A percentile compares a stretch with the other conserved stretches of the same genome.
phyloP scores from a whole-genome alignment of 1,140 invertebrate species.

The Ericerus pela region DNA sequence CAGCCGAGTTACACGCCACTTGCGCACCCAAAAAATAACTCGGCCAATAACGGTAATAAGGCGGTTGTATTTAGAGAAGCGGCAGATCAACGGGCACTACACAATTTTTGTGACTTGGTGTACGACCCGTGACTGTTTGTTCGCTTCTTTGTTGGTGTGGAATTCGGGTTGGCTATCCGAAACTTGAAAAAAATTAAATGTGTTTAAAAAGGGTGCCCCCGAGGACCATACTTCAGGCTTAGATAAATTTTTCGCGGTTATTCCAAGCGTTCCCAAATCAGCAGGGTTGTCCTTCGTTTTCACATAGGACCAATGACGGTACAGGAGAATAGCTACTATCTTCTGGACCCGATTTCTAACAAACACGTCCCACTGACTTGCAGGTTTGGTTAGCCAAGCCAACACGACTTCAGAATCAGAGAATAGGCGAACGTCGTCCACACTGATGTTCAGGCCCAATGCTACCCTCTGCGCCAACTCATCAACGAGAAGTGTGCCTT shows the following conservation, averaged over 20 bases:
- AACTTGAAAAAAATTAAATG: not conserved
- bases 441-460: conserved; percentile 5
- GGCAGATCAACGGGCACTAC: too few species aligned
- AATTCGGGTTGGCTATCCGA: not conserved
- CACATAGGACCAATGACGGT: conserved; percentile 23
- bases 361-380: conserved; percentile 22
- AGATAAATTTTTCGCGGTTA: too few species aligned
- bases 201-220: not conserved
- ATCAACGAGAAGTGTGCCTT: conserved; percentile 25
- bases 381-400: conserved; percentile 17
- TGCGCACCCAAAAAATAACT: not conserved
- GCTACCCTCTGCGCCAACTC: conserved; percentile 19
- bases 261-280: conserved; percentile 27
- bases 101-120: too few species aligned
- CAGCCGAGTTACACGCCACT: not conserved
- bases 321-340: conserved; percentile 19
- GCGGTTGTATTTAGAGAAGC: too few species aligned
- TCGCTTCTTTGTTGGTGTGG: not conserved
- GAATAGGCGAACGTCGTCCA: not conserved
- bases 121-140: not conserved
- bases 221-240: not conserved
- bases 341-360: conserved; percentile 25
- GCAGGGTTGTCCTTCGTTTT: conserved; percentile 27
- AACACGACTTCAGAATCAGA: conserved; percentile 20
- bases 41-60: not conserved